Evolutionary conservation across 2,797 vertebrate genomes (phyloP).

Genomic region (Pipistrellus pygmaeus): DNA sequence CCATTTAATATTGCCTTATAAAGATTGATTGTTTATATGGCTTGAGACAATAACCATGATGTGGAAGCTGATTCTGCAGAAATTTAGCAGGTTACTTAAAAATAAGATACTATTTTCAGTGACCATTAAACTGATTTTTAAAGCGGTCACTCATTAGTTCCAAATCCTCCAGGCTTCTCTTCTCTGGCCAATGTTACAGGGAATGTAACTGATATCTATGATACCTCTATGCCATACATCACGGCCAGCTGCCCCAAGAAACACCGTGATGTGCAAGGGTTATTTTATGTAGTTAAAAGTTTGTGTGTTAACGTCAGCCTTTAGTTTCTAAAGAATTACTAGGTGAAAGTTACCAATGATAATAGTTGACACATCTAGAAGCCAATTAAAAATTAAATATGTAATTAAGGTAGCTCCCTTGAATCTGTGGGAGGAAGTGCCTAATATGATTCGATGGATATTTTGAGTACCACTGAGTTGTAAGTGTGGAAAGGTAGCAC

Average conservation of each 20-base stretch:
- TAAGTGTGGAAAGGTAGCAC: not conserved
- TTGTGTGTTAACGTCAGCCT: not conserved
- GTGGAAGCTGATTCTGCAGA: conserved; percentile 15
- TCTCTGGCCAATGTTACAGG: not conserved
- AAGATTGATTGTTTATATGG: not conserved
- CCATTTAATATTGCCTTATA: not conserved
- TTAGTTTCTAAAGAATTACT: not conserved
- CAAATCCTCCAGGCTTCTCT: not conserved
- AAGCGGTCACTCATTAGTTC: not conserved
- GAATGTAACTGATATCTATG: not conserved
- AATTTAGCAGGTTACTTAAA: conserved; percentile 34
- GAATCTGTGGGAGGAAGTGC: not conserved
- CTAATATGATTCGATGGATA: not conserved
- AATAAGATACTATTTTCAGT: not conserved
- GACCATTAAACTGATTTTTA: not conserved
- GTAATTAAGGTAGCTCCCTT: not conserved
- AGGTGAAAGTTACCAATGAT: not conserved
- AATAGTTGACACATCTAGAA: not conserved
- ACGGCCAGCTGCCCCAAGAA: not conserved
- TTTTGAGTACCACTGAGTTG: not conserved
- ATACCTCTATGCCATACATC: not conserved
- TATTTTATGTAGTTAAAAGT: not conserved
- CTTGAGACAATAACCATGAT: not conserved
- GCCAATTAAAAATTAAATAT: not conserved
- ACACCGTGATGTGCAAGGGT: not conserved